phyloP scores from a whole-genome alignment of 2,113 vertebrate genomes.

The Chaetorhynchus papuensis region DNA sequence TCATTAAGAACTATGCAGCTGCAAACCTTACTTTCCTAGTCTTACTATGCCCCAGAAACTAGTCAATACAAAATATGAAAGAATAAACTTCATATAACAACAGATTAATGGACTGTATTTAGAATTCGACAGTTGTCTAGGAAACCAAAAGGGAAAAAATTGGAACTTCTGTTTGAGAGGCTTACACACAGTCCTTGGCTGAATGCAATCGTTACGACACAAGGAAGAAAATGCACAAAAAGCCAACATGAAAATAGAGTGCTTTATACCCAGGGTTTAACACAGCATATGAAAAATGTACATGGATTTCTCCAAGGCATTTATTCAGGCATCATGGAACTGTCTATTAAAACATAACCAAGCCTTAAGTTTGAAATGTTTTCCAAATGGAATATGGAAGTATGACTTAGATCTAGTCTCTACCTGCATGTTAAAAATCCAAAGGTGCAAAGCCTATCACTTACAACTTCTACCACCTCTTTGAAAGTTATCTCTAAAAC shows the following conservation, averaged over 20 bases:
- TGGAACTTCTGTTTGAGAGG: neutral
- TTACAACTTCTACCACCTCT: neutral
- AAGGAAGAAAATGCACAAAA: neutral
- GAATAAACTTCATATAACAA: neutral
- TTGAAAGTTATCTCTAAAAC: neutral
- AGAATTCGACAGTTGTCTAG: constrained; percentile 21
- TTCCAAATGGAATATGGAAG: neutral
- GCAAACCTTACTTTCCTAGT: neutral
- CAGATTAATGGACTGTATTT: constrained; percentile 37
- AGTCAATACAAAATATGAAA: constrained; percentile 22
- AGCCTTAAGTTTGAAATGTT: neutral
- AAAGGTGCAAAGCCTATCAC: neutral
- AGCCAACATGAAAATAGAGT: neutral
- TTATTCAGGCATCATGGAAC: neutral
- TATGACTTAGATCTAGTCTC: neutral
- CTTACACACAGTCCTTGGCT: neutral
- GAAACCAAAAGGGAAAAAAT: neutral
- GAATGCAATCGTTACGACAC: neutral
- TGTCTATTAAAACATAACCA: neutral
- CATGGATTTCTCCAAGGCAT: neutral
- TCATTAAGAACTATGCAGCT: neutral
- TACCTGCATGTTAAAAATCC: neutral
- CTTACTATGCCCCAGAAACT: neutral
- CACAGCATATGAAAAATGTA: neutral
- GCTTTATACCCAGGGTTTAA: neutral